Evolutionary conservation across 2,113 vertebrate species (phyloP).

Genomic region (Hippocampus mohnikei): DNA sequence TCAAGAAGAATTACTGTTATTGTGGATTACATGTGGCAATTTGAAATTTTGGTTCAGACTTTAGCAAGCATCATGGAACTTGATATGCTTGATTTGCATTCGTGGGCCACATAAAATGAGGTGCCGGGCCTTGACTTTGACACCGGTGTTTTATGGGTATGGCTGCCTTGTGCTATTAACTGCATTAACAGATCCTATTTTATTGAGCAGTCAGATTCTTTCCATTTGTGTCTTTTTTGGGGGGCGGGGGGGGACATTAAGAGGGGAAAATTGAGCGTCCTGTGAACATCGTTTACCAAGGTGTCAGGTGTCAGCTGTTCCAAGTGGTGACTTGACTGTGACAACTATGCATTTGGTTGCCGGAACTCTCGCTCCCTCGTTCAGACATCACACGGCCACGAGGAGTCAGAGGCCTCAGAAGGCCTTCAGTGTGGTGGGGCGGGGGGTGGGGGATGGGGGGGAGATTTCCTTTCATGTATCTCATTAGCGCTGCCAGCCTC

Average conservation of each 20-base stretch:
- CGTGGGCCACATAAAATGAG: no score
- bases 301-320: constrained; percentile 10
- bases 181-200: background rate
- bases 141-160: no score
- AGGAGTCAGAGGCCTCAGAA: constrained; percentile 15
- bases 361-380: constrained; percentile 4
- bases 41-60: no score
- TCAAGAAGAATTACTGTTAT: no score
- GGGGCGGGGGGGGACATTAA: no score
- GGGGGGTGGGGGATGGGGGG: no score
- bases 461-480: background rate
- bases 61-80: no score
- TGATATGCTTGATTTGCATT: no score
- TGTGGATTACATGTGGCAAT: no score
- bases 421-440: background rate
- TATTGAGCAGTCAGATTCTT: background rate
- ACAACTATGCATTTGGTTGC: constrained; percentile 18
- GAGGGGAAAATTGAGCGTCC: background rate
- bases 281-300: background rate
- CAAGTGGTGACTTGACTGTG: constrained; percentile 29
- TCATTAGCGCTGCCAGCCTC: background rate
- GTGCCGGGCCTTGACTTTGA: no score
- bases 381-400: constrained; percentile 2
- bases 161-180: background rate
- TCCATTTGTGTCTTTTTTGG: background rate